Evolutionary conservation across 2,888 invertebrate genomes (phyloP).

Genomic region (Drosophila mayaguana): DNA sequence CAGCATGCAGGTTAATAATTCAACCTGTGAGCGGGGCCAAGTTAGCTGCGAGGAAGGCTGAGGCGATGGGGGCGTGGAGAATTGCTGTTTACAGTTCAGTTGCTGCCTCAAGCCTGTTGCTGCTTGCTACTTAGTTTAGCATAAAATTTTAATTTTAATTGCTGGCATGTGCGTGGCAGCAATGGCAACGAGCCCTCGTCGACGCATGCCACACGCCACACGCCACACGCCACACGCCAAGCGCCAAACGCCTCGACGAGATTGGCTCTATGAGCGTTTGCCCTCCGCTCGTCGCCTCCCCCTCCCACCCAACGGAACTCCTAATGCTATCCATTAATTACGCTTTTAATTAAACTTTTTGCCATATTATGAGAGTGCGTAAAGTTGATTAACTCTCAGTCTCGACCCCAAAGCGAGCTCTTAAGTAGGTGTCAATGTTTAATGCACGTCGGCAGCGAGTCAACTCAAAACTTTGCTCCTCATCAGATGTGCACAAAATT

Average conservation of each 20-base stretch:
- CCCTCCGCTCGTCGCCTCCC: too few species aligned
- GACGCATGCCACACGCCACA: too few species aligned
- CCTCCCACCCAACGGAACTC: background rate
- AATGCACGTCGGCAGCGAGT: slow-evolving; percentile 53
- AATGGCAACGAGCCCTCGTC: slow-evolving; percentile 35
- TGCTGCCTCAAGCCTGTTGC: slow-evolving; percentile 34
- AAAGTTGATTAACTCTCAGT: slow-evolving; percentile 75
- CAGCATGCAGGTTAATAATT: slow-evolving; percentile 64
- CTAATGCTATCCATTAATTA: slow-evolving; percentile 67
- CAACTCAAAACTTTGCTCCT: slow-evolving; percentile 13
- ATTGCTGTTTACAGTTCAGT: slow-evolving; percentile 15
- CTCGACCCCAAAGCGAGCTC: slow-evolving; percentile 6
- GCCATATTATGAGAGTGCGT: slow-evolving; percentile 69
- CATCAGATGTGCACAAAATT: slow-evolving; percentile 8
- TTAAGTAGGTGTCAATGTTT: slow-evolving; percentile 70
- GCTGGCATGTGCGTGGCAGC: slow-evolving; percentile 78
- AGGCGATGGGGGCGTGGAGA: background rate
- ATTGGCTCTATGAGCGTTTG: slow-evolving; percentile 5
- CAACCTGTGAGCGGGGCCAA: slow-evolving; percentile 31
- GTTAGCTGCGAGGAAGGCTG: slow-evolving; percentile 7
- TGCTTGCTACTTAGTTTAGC: slow-evolving; percentile 79
- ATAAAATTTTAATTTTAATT: slow-evolving; percentile 80
- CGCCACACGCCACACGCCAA: background rate
- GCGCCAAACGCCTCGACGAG: background rate
- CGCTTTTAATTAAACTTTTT: slow-evolving; percentile 79